These are phyloP conservation scores for Dryococelus australis DNA, from an alignment of 2,888 invertebrate species.

Conservation along the genomic window DNA sequence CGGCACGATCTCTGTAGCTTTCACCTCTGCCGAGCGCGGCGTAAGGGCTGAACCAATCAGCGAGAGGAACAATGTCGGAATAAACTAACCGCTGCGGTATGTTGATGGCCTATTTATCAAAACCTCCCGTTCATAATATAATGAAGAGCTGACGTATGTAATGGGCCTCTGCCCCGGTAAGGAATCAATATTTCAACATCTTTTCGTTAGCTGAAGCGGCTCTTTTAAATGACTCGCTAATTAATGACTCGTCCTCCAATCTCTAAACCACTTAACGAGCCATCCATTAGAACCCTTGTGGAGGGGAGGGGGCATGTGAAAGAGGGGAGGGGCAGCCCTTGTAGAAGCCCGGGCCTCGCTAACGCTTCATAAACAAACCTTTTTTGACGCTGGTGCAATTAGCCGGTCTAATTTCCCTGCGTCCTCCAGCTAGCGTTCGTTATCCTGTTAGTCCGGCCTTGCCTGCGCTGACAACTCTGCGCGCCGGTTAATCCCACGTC, in stretches of 20 bases:
- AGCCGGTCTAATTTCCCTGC: constrained; percentile 2
- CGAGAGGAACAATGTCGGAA: neutral
- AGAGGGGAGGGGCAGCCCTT: neutral
- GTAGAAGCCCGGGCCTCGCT: neutral
- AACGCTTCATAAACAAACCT: neutral
- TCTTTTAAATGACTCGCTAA: constrained; percentile 8
- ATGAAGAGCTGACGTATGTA: constrained; percentile 5
- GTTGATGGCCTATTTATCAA: constrained; percentile 1
- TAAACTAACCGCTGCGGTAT: neutral
- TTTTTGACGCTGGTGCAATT: neutral
- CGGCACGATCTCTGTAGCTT: too few relatives aligned
- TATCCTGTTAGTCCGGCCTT: too few relatives aligned
- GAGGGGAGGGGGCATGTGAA: neutral
- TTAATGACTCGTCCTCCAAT: constrained; percentile 2
- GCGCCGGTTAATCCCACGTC: too few relatives aligned
- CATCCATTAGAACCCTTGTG: neutral
- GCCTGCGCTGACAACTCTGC: too few relatives aligned
- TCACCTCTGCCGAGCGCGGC: neutral
- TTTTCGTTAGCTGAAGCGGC: constrained; percentile 3
- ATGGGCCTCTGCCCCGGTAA: neutral
- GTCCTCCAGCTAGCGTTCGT: too few relatives aligned
- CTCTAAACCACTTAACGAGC: constrained; percentile 16
- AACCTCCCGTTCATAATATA: neutral
- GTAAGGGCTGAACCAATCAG: neutral
- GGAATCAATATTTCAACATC: constrained; percentile 16